Base-by-base conservation (phyloP, 2,888 invertebrate species). In the Drosophila paranaensis region DNA sequence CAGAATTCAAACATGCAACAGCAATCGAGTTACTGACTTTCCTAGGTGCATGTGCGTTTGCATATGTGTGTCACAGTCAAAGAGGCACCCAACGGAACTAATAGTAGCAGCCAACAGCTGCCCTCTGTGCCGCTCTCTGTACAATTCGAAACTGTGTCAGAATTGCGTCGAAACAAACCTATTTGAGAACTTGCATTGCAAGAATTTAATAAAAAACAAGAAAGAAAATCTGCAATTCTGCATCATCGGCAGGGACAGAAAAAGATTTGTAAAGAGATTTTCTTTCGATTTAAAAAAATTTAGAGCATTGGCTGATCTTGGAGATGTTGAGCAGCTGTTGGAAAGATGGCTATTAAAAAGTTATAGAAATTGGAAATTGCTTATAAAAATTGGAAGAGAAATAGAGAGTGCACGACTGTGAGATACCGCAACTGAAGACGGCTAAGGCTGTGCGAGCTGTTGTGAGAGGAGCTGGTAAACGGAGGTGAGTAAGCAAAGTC, bases 1-100 rank as follows among this genome's bases (percentile, higher is more conserved):
- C 65, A 65, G 88, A 84, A 89, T 86, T 81, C 87, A 89, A 88
- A 88, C 81, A 86, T 88, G 90, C 87, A 90, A 86, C 79, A 81
- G 84, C 88, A 89, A 85, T 79, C 88, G 82, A 88, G 82, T 79
- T 84, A 70, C 81, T 35, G 70, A 70, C 62, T 82, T 67, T 45
- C 35, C 16, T 35, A 33, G 30, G 67, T 60, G 37, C 40, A 57
- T 68, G 79, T 74, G 62, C 67, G 48, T 77, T 64, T 76, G 71
- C 73, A 71, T 80, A 51, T 83, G 48, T 70, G 46, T 63, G 88
- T 68, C 84, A 60, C 58, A 78, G 84, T 71, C 82, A 82, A 75
- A 71, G 68, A 61, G 56, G 67, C 60, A 77, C 33, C 63, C 60
- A 67, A 71, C 77, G 60, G 60, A 75, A 79, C 77, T 79, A 79